A percentile compares a stretch with the other conserved stretches of the same genome.
These are phyloP conservation scores for Polydrusus cervinus DNA, from an alignment of 2,888 invertebrate species.

Conservation along the genomic window DNA sequence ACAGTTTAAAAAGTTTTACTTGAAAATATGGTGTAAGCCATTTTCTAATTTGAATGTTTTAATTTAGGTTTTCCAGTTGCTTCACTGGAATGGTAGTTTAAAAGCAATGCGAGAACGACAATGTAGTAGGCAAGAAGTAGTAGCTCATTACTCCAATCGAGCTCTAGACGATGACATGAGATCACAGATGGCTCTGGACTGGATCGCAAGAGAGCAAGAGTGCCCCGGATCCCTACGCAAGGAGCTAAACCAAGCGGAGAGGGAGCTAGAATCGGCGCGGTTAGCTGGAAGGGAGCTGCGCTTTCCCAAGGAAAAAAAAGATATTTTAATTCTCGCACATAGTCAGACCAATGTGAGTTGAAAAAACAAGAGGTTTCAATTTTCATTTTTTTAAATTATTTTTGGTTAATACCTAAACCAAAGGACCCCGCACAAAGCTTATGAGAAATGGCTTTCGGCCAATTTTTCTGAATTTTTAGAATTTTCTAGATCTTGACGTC, in stretches of 20 bases:
- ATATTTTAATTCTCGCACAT: slow-evolving; percentile 91
- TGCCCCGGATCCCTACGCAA: slow-evolving; percentile 84
- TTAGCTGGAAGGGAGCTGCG: slow-evolving; percentile 92
- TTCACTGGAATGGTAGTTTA: slow-evolving; percentile 97
- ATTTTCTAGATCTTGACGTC: too few species aligned
- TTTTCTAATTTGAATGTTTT: neutral
- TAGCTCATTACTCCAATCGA: slow-evolving; percentile 94
- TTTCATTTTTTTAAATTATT: neutral
- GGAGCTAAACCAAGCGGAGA: slow-evolving; percentile 88
- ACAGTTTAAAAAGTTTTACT: too few species aligned
- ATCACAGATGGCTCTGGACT: slow-evolving; percentile 95
- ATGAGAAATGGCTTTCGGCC: too few species aligned
- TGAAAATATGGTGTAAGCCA: neutral
- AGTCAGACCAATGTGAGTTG: slow-evolving; percentile 80
- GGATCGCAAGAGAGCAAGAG: slow-evolving; percentile 89
- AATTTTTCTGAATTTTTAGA: too few species aligned
- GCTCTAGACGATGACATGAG: slow-evolving; percentile 96
- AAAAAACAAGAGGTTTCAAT: slow-evolving; percentile 40
- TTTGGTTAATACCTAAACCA: neutral
- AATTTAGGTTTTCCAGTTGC: slow-evolving; percentile 86
- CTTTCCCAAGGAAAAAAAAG: slow-evolving; percentile 96
- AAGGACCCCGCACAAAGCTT: too few species aligned
- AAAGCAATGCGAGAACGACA: slow-evolving; percentile 96
- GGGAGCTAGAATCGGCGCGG: slow-evolving; percentile 89
- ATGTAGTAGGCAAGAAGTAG: slow-evolving; percentile 93